Conservation (phyloP, 2,797 vertebrate genomes). For the Liasis olivaceus region DNA sequence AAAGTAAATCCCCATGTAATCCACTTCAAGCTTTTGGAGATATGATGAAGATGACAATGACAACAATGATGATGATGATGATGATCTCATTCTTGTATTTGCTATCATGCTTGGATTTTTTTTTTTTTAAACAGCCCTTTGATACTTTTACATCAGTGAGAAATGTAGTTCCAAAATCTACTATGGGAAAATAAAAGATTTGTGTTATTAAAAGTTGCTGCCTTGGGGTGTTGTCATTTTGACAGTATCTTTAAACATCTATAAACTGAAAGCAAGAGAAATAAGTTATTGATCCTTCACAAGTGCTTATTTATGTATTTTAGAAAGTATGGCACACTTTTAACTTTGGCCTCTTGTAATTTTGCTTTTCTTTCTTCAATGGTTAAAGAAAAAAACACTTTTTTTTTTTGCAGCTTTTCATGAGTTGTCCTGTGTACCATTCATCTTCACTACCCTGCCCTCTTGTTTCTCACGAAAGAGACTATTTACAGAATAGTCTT, state of each 20-base stretch:
- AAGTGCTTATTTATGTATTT: constrained; percentile 29
- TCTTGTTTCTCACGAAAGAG: not conserved
- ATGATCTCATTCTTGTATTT: not conserved
- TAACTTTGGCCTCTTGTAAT: constrained; percentile 34
- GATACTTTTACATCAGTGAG: not conserved
- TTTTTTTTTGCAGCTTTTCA: not conserved
- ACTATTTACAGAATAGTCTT: not conserved
- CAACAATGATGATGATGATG: not conserved
- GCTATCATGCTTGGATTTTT: not conserved
- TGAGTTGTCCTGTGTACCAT: not conserved
- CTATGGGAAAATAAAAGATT: not conserved
- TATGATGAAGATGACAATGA: not conserved
- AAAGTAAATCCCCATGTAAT: not conserved
- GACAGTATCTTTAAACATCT: constrained; percentile 44
- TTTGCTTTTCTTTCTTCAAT: constrained; percentile 42
- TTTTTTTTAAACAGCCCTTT: not conserved
- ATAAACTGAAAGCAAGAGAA: constrained; percentile 37
- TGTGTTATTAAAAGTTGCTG: constrained; percentile 46
- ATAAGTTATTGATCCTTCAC: constrained; percentile 51
- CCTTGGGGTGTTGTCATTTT: constrained; percentile 9
- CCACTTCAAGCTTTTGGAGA: not conserved
- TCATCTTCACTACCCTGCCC: not conserved
- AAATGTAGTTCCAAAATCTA: constrained; percentile 1
- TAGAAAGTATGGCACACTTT: constrained; percentile 40
- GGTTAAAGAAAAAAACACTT: not conserved